phyloP scores from a whole-genome alignment of 2,888 invertebrate genomes.

The Merodon equestris region DNA sequence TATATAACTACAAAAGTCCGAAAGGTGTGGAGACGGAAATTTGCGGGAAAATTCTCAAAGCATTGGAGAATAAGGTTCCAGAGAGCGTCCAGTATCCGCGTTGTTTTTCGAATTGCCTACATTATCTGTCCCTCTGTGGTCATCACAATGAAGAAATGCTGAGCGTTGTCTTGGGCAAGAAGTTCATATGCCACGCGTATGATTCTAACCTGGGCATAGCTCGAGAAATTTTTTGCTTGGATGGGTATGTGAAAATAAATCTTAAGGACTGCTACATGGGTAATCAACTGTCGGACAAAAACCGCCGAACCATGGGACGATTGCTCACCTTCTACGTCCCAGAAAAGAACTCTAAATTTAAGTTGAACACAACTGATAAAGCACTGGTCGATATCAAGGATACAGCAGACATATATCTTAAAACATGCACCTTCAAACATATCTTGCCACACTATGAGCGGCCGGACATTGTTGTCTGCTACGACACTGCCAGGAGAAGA shows the following conservation, averaged over 20 bases:
- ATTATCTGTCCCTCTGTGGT: slow-evolving; percentile 81
- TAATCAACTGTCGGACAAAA: slow-evolving; percentile 80
- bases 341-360: slow-evolving; percentile 79
- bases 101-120: slow-evolving; percentile 82
- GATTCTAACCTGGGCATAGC: slow-evolving; percentile 79
- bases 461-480: slow-evolving; percentile 83
- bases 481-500: slow-evolving; percentile 80
- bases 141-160: slow-evolving; percentile 83
- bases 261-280: slow-evolving; percentile 79
- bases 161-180: slow-evolving; percentile 80
- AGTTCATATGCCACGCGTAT: slow-evolving; percentile 81
- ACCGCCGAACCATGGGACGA: slow-evolving; percentile 81
- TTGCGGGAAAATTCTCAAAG: slow-evolving; percentile 77
- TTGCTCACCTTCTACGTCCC: slow-evolving; percentile 83
- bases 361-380: slow-evolving; percentile 81
- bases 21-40: slow-evolving; percentile 80
- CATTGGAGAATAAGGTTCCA: slow-evolving; percentile 80
- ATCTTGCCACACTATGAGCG: slow-evolving; percentile 85
- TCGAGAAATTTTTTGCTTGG: slow-evolving; percentile 83
- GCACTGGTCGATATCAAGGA: slow-evolving; percentile 82
- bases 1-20: slow-evolving; percentile 82
- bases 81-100: slow-evolving; percentile 83
- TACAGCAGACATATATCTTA: slow-evolving; percentile 79
- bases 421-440: slow-evolving; percentile 80
- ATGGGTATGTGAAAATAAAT: slow-evolving; percentile 80